These are phyloP conservation scores for Phaenicophaeus curvirostris DNA, from an alignment of 2,797 vertebrate genomes.

Conservation along the genomic window DNA sequence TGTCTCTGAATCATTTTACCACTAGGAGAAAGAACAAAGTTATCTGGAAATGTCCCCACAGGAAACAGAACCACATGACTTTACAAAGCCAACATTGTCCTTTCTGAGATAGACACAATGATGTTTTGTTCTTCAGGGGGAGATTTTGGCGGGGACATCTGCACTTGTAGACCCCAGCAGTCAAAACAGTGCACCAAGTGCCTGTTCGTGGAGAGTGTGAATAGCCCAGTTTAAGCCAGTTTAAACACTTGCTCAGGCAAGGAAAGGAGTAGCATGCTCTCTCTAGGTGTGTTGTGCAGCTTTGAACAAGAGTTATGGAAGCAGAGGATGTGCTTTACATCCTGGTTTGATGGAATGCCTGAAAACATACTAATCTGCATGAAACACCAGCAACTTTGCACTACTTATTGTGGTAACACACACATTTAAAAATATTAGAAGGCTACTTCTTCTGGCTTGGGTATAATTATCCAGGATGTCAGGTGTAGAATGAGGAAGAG, in stretches of 20 bases:
- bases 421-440: not conserved
- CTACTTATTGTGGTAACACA: not conserved
- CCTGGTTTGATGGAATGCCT: not conserved
- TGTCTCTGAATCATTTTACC: not conserved
- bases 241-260: not conserved
- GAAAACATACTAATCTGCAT: not conserved
- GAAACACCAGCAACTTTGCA: not conserved
- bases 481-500: not conserved
- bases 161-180: not conserved
- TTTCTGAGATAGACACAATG: not conserved
- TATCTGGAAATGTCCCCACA: not conserved
- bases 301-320: not conserved
- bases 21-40: not conserved
- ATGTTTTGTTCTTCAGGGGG: not conserved
- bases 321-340: not conserved
- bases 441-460: not conserved
- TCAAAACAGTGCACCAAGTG: not conserved
- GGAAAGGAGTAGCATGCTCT: accelerated
- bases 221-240: not conserved
- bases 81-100: not conserved
- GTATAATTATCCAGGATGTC: constrained; percentile 1
- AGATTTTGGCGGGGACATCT: not conserved
- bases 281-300: not conserved
- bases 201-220: not conserved
- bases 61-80: not conserved